Conservation (phyloP, 1,140 invertebrate genomes). For the Choristoneura fumiferana region DNA sequence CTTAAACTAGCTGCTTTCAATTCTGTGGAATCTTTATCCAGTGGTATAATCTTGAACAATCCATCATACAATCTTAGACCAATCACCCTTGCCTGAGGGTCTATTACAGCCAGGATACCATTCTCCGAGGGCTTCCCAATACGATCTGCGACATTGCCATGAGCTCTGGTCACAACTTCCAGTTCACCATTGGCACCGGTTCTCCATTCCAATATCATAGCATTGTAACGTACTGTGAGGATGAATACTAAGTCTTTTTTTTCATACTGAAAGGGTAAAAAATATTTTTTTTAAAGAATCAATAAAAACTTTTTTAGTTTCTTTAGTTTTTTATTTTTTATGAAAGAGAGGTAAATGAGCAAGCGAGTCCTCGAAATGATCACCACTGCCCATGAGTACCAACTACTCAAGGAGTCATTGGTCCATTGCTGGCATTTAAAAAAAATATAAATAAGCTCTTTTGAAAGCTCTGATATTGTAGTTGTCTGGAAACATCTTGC, state of each 20-base stretch:
- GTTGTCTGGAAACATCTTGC: too few species aligned
- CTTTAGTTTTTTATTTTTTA: too few species aligned
- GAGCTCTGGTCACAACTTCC: constrained; percentile 96
- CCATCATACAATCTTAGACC: constrained; percentile 98
- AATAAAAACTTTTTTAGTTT: too few species aligned
- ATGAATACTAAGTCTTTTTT: constrained; percentile 97
- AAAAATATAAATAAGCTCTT: too few species aligned
- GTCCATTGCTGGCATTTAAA: too few species aligned
- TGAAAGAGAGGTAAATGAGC: too few species aligned
- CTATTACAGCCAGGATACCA: constrained; percentile 96
- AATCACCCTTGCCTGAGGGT: constrained; percentile 96
- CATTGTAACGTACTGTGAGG: constrained; percentile 95
- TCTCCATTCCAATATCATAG: constrained; percentile 97
- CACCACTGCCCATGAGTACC: too few species aligned
- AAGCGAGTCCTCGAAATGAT: too few species aligned
- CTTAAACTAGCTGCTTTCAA: constrained; percentile 96
- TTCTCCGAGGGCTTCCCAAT: constrained; percentile 95
- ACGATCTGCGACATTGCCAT: constrained; percentile 96
- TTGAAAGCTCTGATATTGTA: too few species aligned
- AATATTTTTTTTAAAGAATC: too few species aligned
- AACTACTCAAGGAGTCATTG: too few species aligned
- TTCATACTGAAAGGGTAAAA: constrained; percentile 84
- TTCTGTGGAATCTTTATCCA: constrained; percentile 95
- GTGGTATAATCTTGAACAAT: constrained; percentile 96
- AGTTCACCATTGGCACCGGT: constrained; percentile 83